Evolutionary conservation across 1,140 invertebrate genomes (phyloP), one percentile per base, ranked within the genome.

Genomic region (Triops longicaudatus): DNA sequence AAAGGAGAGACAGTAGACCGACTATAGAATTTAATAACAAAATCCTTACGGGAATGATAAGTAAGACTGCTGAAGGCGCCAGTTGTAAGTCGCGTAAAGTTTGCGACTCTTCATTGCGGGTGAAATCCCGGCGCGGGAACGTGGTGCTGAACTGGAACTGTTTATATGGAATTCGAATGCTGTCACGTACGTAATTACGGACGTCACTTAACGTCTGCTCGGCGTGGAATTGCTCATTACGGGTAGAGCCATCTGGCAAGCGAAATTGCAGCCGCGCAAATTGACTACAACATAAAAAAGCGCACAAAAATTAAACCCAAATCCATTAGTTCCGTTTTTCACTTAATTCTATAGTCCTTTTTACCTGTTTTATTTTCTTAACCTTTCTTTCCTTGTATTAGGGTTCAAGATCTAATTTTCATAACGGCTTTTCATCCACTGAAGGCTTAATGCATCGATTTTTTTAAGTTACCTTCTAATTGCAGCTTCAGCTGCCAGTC

Each of bases 201-300:
- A 92, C 86, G 71, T 86, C 83, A 1, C 82, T 83, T 1, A 93
- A 81, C 1, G 87, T 87, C 9, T 85, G 85, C 50, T 85, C 83
- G 4, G 88, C 85, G 26, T 87, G 84, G 83, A 93, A 91, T 78
- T 88, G 86, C 22, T 90, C 88, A 10, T 87, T 87, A 77, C 89
- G 86, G 12, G 88, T 87, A 0, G 87, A 87, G 12, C 94, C 94
- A 83, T 92, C 90, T 0, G 93, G 91, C 73, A 95, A 81, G 80
- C 92, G 89, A 81, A 97, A 95, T 85, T 96, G 93, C 72, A 97
- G 87, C 75, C 92, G 87, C 0, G 92, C 83, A 41, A 83, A 82
- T 63, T 83, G 81, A 79, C 83, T 82, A 80, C 11, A 81, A 80
- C 17, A 37, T 37, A 37, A 37, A 37, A 7, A 4, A n/a, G n/a